Evolutionary conservation across 2,113 vertebrate species (phyloP).

Genomic region (Callopanchax toddi): DNA sequence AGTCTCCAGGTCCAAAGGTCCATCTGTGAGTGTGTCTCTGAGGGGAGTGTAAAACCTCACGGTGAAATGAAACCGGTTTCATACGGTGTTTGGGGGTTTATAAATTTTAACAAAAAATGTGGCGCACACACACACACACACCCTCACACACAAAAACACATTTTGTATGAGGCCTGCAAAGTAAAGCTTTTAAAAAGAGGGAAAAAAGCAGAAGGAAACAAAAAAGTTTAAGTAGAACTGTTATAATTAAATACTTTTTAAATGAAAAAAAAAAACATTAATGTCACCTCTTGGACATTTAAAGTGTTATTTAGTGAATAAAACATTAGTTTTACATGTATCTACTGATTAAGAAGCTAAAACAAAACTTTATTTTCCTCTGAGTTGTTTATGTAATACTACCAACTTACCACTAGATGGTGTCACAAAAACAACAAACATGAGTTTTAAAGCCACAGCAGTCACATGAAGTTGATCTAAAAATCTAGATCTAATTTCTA

Average conservation of each 20-base stretch:
- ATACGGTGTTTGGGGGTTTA: slow-evolving; percentile 9
- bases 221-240: no score
- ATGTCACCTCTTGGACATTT: no score
- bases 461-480: no score
- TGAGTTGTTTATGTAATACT: slow-evolving; percentile 1
- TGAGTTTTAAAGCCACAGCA: no score
- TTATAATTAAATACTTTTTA: no score
- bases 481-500: no score
- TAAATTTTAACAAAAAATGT: slow-evolving; percentile 19
- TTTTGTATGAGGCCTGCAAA: neutral
- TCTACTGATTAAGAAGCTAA: no score
- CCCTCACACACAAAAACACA: neutral
- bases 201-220: no score
- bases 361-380: no score
- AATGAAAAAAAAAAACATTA: no score
- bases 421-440: slow-evolving; percentile 5
- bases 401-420: slow-evolving; percentile 54
- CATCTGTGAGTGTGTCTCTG: slow-evolving; percentile 2
- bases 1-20: slow-evolving; percentile 4
- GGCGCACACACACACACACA: slow-evolving; percentile 12
- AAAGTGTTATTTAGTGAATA: no score
- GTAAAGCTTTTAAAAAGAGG: neutral
- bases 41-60: slow-evolving; percentile 17
- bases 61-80: slow-evolving; percentile 27
- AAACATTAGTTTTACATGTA: no score